Conservation (phyloP, 1,140 invertebrate genomes). For the Lineus longissimus region DNA sequence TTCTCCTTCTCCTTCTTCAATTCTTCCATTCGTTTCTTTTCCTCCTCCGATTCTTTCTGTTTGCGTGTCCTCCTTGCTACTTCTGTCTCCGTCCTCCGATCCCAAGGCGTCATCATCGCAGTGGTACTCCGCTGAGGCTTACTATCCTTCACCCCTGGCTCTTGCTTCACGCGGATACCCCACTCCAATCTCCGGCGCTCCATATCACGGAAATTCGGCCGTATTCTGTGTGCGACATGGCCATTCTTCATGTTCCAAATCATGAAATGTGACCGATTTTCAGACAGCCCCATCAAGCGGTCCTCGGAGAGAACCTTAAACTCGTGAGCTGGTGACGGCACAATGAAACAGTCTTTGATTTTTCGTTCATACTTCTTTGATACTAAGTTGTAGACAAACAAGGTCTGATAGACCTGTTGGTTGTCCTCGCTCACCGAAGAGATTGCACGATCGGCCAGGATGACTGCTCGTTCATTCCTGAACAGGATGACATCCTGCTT, state of each 20-base stretch:
- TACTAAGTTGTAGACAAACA: constrained; percentile 43
- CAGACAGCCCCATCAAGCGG: constrained; percentile 42
- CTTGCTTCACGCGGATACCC: constrained; percentile 7
- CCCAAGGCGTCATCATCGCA: constrained; percentile 45
- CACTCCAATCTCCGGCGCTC: constrained; percentile 21
- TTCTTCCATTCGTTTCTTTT: constrained; percentile 34
- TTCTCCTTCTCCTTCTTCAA: constrained; percentile 45
- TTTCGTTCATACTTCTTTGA: constrained; percentile 38
- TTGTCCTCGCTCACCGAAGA: constrained; percentile 33
- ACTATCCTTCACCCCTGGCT: neutral
- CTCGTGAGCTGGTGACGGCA: constrained; percentile 44
- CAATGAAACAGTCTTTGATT: constrained; percentile 41
- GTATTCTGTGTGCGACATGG: constrained; percentile 38
- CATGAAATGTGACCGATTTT: constrained; percentile 45
- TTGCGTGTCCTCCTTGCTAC: constrained; percentile 30
- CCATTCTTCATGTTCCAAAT: constrained; percentile 46
- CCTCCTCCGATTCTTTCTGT: constrained; percentile 33
- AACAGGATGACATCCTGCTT: constrained; percentile 39
- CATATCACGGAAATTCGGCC: constrained; percentile 36
- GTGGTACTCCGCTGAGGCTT: constrained; percentile 16
- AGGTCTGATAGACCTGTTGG: constrained; percentile 42
- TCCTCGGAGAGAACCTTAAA: constrained; percentile 44
- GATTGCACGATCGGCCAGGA: constrained; percentile 44
- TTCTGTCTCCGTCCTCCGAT: constrained; percentile 35
- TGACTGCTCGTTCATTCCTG: constrained; percentile 38